A percentile compares a stretch with the other conserved stretches of the same genome.
These are phyloP conservation scores for Danio tinwini DNA, from an alignment of 2,797 vertebrate species.

Conservation along the genomic window DNA sequence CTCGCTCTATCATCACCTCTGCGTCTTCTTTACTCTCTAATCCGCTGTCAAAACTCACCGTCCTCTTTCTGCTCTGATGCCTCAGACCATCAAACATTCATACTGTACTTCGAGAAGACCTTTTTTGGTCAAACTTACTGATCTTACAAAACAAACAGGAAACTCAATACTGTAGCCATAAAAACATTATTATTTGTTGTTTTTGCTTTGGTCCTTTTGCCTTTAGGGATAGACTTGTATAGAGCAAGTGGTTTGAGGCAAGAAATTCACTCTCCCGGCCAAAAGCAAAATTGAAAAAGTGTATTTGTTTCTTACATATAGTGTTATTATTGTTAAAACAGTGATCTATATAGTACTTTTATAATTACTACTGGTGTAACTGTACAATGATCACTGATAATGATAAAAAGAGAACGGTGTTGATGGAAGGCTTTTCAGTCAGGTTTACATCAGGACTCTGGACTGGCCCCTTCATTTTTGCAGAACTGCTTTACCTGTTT, in stretches of 20 bases:
- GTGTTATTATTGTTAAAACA: background rate
- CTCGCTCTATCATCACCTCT: constrained; percentile 43
- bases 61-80: constrained; percentile 40
- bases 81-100: constrained; percentile 45
- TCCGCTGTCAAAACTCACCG: constrained; percentile 55
- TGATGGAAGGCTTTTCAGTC: too few species aligned
- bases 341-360: background rate
- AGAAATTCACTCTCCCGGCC: background rate
- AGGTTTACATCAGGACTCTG: too few species aligned
- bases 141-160: constrained; percentile 7
- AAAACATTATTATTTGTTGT: background rate
- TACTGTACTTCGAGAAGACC: constrained; percentile 43
- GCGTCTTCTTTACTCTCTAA: constrained; percentile 54
- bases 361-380: too few species aligned
- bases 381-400: too few species aligned
- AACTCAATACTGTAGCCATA: background rate
- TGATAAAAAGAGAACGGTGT: too few species aligned
- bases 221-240: background rate
- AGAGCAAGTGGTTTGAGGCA: background rate
- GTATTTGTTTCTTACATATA: background rate
- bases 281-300: background rate
- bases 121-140: constrained; percentile 38
- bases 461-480: too few species aligned
- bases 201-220: background rate
- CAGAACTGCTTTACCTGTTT: too few species aligned